Evolutionary conservation across 2,797 vertebrate species (phyloP).

Genomic region (Atherinosoma microstoma): DNA sequence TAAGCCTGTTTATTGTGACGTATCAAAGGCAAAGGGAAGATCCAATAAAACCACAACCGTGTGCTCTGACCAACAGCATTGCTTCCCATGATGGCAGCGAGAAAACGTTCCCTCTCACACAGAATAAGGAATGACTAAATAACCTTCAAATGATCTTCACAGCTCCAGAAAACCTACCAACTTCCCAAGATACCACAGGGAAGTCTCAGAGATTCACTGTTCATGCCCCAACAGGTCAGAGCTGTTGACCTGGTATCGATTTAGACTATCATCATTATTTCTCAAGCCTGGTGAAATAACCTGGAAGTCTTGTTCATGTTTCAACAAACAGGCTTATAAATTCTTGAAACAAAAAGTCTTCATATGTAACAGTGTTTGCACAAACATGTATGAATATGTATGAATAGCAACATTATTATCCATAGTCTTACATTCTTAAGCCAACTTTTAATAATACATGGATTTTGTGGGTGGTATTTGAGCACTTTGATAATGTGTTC

Average conservation of each 20-base stretch:
- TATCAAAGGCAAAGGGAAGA: no score
- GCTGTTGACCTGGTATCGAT: background rate
- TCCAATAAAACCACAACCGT: background rate
- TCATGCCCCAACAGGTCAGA: background rate
- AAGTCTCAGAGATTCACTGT: background rate
- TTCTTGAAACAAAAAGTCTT: background rate
- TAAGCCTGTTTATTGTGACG: no score
- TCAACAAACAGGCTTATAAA: background rate
- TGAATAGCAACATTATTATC: background rate
- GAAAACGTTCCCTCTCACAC: no score
- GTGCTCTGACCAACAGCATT: background rate
- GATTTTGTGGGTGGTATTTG: conserved; percentile 8
- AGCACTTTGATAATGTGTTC: conserved; percentile 27
- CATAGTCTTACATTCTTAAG: background rate
- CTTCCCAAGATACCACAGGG: background rate
- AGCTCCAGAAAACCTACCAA: background rate
- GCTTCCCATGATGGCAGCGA: no score
- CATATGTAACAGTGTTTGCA: background rate
- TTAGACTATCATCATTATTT: background rate
- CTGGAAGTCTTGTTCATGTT: background rate
- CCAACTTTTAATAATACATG: background rate
- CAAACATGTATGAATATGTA: background rate
- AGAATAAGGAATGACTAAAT: no score
- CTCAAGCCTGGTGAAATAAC: background rate
- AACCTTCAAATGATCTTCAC: background rate